Conservation (phyloP, 2,113 vertebrate genomes). For the Paedocypris sp. region DNA sequence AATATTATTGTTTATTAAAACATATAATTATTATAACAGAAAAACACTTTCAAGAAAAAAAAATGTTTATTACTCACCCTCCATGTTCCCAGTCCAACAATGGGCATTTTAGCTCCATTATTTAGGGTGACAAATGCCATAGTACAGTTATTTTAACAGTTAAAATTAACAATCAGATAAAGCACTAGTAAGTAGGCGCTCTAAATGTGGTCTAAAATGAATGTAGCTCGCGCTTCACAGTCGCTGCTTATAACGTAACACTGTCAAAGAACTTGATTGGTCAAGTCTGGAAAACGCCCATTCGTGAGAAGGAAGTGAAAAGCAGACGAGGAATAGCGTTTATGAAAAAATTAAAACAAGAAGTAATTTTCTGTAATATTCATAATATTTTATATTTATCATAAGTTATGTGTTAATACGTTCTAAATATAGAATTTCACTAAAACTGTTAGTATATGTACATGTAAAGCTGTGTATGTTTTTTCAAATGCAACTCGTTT, state of each 20-base stretch:
- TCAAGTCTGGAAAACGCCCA: background rate
- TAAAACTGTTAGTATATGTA: too few species aligned
- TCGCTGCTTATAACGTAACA: background rate
- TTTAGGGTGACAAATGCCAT: slow-evolving; percentile 48
- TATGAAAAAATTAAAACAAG: too few species aligned
- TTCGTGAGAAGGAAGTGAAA: background rate
- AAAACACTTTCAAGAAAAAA: background rate
- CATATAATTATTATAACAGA: background rate
- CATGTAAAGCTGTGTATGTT: too few species aligned
- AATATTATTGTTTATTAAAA: background rate
- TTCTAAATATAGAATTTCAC: too few species aligned
- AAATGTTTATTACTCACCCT: slow-evolving; percentile 42
- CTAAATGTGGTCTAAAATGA: too few species aligned
- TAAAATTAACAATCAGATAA: too few species aligned
- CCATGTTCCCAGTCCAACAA: slow-evolving; percentile 57
- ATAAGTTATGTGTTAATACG: too few species aligned
- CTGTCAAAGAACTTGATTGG: slow-evolving; percentile 14
- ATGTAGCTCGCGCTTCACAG: background rate
- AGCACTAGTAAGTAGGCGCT: background rate
- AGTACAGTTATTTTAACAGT: too few species aligned
- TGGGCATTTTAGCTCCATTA: slow-evolving; percentile 51
- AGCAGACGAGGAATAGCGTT: too few species aligned
- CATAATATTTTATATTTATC: too few species aligned
- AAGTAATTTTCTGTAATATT: too few species aligned
- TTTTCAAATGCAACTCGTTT: too few species aligned